These are phyloP conservation scores for Leptarthrus brevirostris DNA, from an alignment of 2,888 invertebrate species.

Conservation along the genomic window DNA sequence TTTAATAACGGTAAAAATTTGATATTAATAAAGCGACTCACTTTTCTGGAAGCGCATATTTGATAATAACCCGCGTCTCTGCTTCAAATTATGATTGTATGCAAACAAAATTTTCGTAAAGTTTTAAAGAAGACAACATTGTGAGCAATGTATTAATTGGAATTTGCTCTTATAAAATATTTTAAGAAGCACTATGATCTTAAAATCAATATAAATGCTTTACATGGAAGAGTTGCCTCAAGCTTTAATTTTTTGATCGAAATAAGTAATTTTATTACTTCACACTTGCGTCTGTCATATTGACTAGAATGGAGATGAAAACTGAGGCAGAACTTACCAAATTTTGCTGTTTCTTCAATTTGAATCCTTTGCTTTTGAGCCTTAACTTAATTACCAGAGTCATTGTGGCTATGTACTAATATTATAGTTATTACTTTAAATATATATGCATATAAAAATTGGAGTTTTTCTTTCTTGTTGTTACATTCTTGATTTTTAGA, in stretches of 20 bases:
- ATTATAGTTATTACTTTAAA: neutral
- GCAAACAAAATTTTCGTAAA: no score
- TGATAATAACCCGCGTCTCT: no score
- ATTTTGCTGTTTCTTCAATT: neutral
- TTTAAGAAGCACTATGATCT: no score
- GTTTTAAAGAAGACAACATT: no score
- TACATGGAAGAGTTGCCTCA: neutral
- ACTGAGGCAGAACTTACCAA: conserved; percentile 36
- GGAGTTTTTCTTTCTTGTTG: conserved; percentile 20
- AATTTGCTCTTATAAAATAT: no score
- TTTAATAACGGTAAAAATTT: no score
- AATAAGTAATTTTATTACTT: conserved; percentile 42
- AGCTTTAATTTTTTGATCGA: conserved; percentile 9
- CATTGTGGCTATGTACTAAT: neutral
- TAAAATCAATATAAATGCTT: neutral
- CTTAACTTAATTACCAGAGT: no score
- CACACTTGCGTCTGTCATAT: conserved; percentile 19
- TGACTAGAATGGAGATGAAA: conserved; percentile 38
- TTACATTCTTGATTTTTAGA: conserved; percentile 32
- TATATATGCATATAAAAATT: neutral
- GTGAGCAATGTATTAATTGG: no score
- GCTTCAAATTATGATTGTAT: no score
- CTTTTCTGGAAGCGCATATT: no score
- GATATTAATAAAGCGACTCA: no score
- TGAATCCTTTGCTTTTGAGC: no score